Evolutionary conservation across 2,113 vertebrate genomes (phyloP).

Genomic region (Mus spicilegus): DNA sequence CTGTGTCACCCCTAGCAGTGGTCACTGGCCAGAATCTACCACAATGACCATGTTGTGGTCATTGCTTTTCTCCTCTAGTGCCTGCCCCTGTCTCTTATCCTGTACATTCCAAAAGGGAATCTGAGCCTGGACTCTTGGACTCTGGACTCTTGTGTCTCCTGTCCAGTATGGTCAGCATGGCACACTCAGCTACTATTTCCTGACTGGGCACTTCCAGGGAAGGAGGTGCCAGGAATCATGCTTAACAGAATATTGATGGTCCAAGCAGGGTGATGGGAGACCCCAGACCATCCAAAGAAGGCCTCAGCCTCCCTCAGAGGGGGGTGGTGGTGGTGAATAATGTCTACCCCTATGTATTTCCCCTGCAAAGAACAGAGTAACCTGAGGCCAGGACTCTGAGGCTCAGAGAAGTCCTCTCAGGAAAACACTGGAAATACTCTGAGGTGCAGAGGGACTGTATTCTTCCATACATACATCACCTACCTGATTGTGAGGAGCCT

Average conservation of each 20-base stretch:
- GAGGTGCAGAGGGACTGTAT: not conserved
- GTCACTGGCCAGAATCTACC: no score
- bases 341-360: no score
- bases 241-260: not conserved
- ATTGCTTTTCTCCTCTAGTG: not conserved
- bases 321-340: no score
- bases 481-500: not conserved
- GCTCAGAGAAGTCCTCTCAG: no score
- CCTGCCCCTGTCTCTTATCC: no score
- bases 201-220: not conserved
- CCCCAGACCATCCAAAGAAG: not conserved
- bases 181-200: not conserved
- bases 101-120: not conserved
- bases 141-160: not conserved
- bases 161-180: not conserved
- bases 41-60: accelerated
- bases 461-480: not conserved
- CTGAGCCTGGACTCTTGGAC: not conserved
- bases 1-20: not conserved
- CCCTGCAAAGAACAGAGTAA: not conserved
- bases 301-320: not conserved
- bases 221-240: not conserved
- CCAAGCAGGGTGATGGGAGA: not conserved
- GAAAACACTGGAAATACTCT: no score
- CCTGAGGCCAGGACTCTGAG: not conserved